A percentile compares a stretch with the other conserved stretches of the same genome.
phyloP scores from a whole-genome alignment of 2,113 vertebrate species.

The Ictalurus punctatus region DNA sequence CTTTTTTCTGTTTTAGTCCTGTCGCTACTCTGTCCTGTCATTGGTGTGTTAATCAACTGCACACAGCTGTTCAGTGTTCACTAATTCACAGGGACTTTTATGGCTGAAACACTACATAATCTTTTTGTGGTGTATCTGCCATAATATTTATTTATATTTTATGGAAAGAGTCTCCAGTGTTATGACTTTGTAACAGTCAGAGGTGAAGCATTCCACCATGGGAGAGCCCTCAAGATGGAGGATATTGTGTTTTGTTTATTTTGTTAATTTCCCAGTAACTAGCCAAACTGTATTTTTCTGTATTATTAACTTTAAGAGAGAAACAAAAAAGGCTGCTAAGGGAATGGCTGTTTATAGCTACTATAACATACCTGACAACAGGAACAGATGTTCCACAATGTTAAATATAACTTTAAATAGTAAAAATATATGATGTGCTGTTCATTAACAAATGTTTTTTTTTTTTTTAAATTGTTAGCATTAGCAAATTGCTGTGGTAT shows the following conservation, averaged over 20 bases:
- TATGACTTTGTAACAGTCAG: not conserved
- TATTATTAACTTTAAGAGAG: not conserved
- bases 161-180: not conserved
- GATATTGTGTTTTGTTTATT: not conserved
- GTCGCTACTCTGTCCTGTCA: not conserved
- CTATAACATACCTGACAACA: not conserved
- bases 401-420: not conserved
- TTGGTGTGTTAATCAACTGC: not conserved
- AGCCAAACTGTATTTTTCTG: not conserved
- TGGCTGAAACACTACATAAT: not conserved
- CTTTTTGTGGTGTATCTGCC: too few species aligned
- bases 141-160: not conserved
- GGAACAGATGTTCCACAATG: not conserved
- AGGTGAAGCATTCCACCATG: not conserved
- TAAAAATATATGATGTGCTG: not conserved
- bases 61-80: not conserved
- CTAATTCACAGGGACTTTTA: not conserved
- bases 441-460: too few species aligned
- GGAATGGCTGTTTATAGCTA: not conserved
- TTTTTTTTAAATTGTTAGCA: not conserved
- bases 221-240: not conserved
- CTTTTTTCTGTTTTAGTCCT: not conserved
- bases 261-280: not conserved
- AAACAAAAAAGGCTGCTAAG: not conserved
- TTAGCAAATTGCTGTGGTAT: not conserved